These are phyloP conservation scores for Periplaneta americana DNA, from an alignment of 1,140 invertebrate species.

Conservation along the genomic window DNA sequence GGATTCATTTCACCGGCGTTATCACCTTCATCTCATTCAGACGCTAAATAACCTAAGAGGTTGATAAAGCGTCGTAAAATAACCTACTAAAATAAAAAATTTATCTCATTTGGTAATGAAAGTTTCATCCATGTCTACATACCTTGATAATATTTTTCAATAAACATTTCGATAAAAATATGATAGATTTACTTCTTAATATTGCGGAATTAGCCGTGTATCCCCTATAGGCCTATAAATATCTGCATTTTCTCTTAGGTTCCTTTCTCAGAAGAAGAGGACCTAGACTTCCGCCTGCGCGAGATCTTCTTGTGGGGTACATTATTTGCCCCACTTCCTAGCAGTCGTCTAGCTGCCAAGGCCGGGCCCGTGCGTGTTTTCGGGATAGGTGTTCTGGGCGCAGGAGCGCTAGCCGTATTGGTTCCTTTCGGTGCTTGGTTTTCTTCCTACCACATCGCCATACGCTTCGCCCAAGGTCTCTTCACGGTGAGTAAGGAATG, in stretches of 20 bases:
- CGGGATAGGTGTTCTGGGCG: conserved; percentile 46
- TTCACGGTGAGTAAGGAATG: conserved; percentile 46
- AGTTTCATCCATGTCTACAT: too few relatives aligned
- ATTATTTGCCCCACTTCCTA: conserved; percentile 46
- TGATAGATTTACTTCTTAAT: too few relatives aligned
- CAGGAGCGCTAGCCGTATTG: conserved; percentile 44
- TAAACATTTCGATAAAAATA: too few relatives aligned
- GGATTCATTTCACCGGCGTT: too few relatives aligned
- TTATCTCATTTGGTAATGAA: too few relatives aligned
- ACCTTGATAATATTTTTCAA: too few relatives aligned
- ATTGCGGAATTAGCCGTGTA: too few relatives aligned
- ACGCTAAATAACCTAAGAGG: too few relatives aligned
- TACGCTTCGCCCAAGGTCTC: conserved; percentile 48
- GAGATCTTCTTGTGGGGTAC: conserved; percentile 49
- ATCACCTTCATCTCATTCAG: too few relatives aligned
- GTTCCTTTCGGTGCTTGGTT: conserved; percentile 49
- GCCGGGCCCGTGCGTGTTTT: conserved; percentile 50
- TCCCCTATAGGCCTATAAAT: too few relatives aligned
- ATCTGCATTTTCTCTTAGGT: conserved; percentile 8
- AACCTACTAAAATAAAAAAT: too few relatives aligned
- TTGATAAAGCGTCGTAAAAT: too few relatives aligned
- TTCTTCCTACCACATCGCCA: conserved; percentile 48
- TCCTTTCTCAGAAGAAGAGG: conserved; percentile 15
- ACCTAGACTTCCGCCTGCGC: neutral
- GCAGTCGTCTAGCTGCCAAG: conserved; percentile 48